Evolutionary conservation across 2,113 vertebrate species (phyloP).

Genomic region (Oxyura jamaicensis): DNA sequence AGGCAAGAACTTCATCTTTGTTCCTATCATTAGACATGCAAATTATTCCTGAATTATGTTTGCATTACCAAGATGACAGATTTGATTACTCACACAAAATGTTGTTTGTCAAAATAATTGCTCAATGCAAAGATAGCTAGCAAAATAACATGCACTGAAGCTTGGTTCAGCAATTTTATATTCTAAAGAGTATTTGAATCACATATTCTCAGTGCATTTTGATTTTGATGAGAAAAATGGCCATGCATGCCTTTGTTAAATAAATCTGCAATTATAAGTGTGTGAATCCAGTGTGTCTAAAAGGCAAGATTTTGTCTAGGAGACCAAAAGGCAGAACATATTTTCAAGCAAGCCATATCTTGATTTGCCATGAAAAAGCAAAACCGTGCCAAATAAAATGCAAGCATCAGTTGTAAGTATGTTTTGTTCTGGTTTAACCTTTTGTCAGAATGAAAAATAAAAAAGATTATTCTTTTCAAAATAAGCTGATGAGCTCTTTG

Average conservation of each 20-base stretch:
- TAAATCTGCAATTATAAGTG: neutral
- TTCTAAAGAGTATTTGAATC: neutral
- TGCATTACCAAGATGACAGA: constrained; percentile 43
- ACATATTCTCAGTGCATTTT: neutral
- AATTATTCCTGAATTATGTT: constrained; percentile 27
- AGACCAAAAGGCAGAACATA: neutral
- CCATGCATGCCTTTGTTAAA: neutral
- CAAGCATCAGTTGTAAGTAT: neutral
- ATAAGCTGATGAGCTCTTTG: neutral
- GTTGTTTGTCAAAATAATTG: constrained; percentile 50
- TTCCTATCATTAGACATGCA: constrained; percentile 41
- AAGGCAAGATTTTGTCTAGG: neutral
- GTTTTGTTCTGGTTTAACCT: neutral
- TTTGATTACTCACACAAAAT: constrained; percentile 47
- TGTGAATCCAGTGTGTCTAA: neutral
- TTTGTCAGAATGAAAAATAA: neutral
- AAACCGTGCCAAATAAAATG: neutral
- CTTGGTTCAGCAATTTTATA: neutral
- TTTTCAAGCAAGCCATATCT: constrained; percentile 23
- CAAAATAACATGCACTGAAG: constrained; percentile 37
- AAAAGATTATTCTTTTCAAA: neutral
- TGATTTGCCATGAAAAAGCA: constrained; percentile 3
- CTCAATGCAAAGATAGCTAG: constrained; percentile 1
- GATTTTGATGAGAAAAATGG: constrained; percentile 12
- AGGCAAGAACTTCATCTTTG: constrained; percentile 16